These are phyloP conservation scores for Trichopoda pennipes DNA, from an alignment of 2,888 invertebrate genomes.

Conservation along the genomic window DNA sequence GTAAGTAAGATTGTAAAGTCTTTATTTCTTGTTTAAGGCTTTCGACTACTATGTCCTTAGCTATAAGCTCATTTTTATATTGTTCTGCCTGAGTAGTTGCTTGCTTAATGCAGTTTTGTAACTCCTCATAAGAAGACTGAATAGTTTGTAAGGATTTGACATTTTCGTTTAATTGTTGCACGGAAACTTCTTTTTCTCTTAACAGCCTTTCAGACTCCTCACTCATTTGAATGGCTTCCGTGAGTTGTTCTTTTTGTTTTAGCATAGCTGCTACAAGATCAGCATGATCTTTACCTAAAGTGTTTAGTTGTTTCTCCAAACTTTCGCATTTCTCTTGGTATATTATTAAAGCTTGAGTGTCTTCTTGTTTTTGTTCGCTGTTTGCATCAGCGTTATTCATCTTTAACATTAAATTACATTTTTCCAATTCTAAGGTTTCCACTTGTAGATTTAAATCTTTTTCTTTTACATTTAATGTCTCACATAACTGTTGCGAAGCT, in stretches of 20 bases:
- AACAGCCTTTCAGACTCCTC: conserved; percentile 67
- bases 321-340: conserved; percentile 70
- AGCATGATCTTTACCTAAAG: conserved; percentile 74
- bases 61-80: conserved; percentile 63
- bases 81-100: conserved; percentile 15
- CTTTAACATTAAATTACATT: conserved; percentile 75
- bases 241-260: conserved; percentile 71
- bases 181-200: conserved; percentile 26
- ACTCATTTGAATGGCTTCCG: conserved; percentile 70
- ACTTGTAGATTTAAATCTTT: conserved; percentile 76
- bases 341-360: conserved; percentile 57
- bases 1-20: conserved; percentile 50
- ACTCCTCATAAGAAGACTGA: conserved; percentile 23
- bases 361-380: conserved; percentile 65
- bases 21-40: conserved; percentile 58
- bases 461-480: conserved; percentile 73
- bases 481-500: conserved; percentile 74
- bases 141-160: conserved; percentile 1
- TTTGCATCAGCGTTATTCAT: conserved; percentile 74
- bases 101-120: conserved; percentile 33
- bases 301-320: conserved; percentile 73
- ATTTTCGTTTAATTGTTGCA: conserved; percentile 4
- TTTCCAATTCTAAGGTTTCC: conserved; percentile 74
- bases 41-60: conserved; percentile 60
- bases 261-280: conserved; percentile 73